Conservation (phyloP, 1,140 invertebrate species). For the Melipona quadrifasciata region DNA sequence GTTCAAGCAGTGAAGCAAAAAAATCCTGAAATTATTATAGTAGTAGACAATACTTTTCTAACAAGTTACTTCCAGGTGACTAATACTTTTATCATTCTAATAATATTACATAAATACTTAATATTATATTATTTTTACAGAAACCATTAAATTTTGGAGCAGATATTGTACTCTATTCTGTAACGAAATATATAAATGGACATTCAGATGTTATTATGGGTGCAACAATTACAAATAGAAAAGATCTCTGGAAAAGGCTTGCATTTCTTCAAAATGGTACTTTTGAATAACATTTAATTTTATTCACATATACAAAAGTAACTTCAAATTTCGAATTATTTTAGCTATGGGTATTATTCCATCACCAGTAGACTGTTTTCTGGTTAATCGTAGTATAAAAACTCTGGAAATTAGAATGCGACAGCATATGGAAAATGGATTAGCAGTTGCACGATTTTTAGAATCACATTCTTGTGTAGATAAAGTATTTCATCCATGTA, state of each 20-base stretch:
- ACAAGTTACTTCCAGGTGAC: conserved; percentile 95
- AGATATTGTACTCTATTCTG: conserved; percentile 95
- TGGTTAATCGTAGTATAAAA: conserved; percentile 97
- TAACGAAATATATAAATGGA: conserved; percentile 99
- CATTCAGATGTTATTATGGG: conserved; percentile 99
- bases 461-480: conserved; percentile 90
- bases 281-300: conserved; percentile 11
- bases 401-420: conserved; percentile 96
- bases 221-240: conserved; percentile 88
- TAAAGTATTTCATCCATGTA: conserved; percentile 93
- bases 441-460: conserved; percentile 90
- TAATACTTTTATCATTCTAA: conserved; percentile 22
- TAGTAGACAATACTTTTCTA: conserved; percentile 98
- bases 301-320: conserved; percentile 5
- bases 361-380: conserved; percentile 97
- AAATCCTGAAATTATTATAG: conserved; percentile 88
- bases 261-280: conserved; percentile 95
- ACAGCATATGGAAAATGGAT: conserved; percentile 90
- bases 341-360: conserved; percentile 94
- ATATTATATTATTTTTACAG: conserved; percentile 75
- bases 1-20: conserved; percentile 84
- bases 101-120: background rate
- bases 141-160: conserved; percentile 94
- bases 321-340: conserved; percentile 15
- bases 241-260: conserved; percentile 88